Base-by-base conservation (phyloP, 2,888 invertebrate genomes). In the Philhelius pedissequus region DNA sequence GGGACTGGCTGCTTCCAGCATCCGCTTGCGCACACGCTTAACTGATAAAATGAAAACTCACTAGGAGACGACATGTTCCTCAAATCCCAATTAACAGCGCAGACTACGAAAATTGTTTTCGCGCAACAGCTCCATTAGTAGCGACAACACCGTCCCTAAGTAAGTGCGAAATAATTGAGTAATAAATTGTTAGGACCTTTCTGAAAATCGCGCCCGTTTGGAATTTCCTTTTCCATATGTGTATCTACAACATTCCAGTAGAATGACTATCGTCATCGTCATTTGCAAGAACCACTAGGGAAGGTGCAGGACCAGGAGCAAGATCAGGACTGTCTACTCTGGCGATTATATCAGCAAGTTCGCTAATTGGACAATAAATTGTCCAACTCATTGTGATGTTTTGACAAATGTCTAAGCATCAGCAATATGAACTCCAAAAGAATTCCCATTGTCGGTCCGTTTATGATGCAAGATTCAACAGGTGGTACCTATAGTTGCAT, bases 341-440 rank as follows among this genome's bases (percentile, higher is more conserved):
- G 9, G 35, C 4, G 77, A 83, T 83, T 64, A 50, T 66, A 78
- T 64, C 64, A 15, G 54, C 73, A 73, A 35, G 69, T 64, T 74
- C 40, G 68, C 84, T 84, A 84, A 84, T 84, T 84, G 84, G 84
- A 84, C 75, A 80, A 80, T 84, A 84, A 84, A 84, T 84, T 84
- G 56, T 84, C 84, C 52, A 38, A 76, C 76, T 80, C 56, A 71
- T 80, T 84, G 84, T 76, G 54, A 50, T 66, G 43, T 80, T 80
- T 84, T 84, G 84, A 84, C 84, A 84, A 80, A 84, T 84, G 80
- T 62, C 68, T 32, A 48, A 48, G 52, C 66, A 38, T 45, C 54
- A 27, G 64, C 64, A 74, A 66, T 79, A 75, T 83, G 83, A 83
- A 54, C 45, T 50, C 27, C 7, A 15, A 62, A 73, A 62, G 77